These are phyloP conservation scores for Neria commutata DNA, from an alignment of 2,888 invertebrate species.

Conservation along the genomic window DNA sequence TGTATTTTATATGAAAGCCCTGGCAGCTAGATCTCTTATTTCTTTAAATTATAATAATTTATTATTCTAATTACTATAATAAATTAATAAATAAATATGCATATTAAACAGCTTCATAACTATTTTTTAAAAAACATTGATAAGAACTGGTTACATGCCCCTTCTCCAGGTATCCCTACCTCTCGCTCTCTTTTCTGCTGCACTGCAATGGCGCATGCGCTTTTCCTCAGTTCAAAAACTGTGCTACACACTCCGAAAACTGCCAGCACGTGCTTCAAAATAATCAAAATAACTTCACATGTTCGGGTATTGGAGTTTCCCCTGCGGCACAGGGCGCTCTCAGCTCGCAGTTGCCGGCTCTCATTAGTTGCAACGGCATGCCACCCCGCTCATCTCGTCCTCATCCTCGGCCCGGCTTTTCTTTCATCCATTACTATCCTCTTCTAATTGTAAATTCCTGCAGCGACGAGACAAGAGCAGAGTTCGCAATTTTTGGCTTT, in stretches of 20 bases:
- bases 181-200: background rate
- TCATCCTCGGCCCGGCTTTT: background rate
- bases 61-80: no score
- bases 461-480: conserved; percentile 20
- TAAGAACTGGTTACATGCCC: no score
- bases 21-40: no score
- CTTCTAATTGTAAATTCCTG: conserved; percentile 42
- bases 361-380: background rate
- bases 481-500: conserved; percentile 11
- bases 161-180: no score
- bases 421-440: background rate
- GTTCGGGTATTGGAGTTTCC: no score
- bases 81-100: no score
- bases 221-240: conserved; percentile 10
- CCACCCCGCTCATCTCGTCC: background rate
- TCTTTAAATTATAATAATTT: no score
- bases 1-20: no score
- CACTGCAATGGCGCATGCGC: background rate
- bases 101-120: no score
- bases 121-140: no score
- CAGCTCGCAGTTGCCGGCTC: background rate
- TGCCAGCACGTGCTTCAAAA: conserved; percentile 13
- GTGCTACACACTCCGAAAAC: conserved; percentile 8
- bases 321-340: no score
- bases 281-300: background rate